Percentiles rank a stretch among this genome's conserved stretches.
Conservation (phyloP, 2,888 invertebrate genomes). For the Euphydryas editha region DNA sequence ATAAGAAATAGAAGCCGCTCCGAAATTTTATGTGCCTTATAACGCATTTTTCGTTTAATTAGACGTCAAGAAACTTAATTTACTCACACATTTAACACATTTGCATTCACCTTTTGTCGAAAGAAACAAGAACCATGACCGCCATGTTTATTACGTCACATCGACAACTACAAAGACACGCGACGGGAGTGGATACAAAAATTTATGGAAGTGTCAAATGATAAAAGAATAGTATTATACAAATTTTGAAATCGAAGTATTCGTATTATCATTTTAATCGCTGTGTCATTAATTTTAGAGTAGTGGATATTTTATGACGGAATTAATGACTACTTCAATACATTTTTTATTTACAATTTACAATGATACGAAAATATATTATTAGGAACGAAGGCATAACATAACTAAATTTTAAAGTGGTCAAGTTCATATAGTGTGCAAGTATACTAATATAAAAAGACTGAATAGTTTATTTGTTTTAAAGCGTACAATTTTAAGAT, state of each 20-base stretch:
- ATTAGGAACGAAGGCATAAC: too few relatives aligned
- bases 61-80: conserved; percentile 41
- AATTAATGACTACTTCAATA: too few relatives aligned
- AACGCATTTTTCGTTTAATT: conserved; percentile 36
- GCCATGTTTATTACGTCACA: conserved; percentile 56
- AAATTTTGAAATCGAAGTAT: not conserved
- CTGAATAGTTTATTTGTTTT: too few relatives aligned
- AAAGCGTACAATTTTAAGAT: too few relatives aligned
- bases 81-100: conserved; percentile 35
- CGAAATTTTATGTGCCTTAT: conserved; percentile 19
- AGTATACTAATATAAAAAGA: too few relatives aligned
- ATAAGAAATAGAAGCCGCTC: conserved; percentile 18
- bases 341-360: too few relatives aligned
- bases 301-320: too few relatives aligned
- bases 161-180: conserved; percentile 52
- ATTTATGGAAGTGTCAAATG: conserved; percentile 25
- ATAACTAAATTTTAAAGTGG: too few relatives aligned
- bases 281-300: too few relatives aligned
- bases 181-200: conserved; percentile 41
- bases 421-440: too few relatives aligned
- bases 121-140: conserved; percentile 38
- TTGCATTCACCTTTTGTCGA: conserved; percentile 43
- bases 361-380: too few relatives aligned
- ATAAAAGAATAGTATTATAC: not conserved
- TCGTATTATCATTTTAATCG: too few relatives aligned